phyloP scores from a whole-genome alignment of 2,797 vertebrate species.

The Paedocypris micromegethes region DNA sequence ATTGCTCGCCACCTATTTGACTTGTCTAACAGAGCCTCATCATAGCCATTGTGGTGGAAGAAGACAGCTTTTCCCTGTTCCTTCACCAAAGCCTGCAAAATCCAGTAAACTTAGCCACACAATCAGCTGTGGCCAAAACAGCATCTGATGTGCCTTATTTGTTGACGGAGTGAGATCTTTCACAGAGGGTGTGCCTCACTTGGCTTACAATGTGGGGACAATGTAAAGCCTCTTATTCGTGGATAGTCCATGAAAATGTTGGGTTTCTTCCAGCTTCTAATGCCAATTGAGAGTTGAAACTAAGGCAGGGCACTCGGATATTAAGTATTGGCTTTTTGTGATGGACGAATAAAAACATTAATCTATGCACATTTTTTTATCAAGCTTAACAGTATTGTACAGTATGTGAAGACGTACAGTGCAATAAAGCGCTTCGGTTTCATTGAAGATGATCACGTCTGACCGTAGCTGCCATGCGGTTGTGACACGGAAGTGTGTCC shows the following conservation, averaged over 20 bases:
- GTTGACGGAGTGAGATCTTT: slow-evolving; percentile 73
- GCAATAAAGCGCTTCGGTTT: neutral
- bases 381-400: too few species aligned
- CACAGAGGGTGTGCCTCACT: slow-evolving; percentile 66
- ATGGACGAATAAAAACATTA: too few species aligned
- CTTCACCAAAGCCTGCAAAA: slow-evolving; percentile 62
- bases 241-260: slow-evolving; percentile 31
- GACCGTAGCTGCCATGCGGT: slow-evolving; percentile 4
- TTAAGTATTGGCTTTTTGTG: neutral
- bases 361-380: too few species aligned
- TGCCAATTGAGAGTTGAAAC: slow-evolving; percentile 40
- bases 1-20: slow-evolving; percentile 49
- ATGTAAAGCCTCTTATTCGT: slow-evolving; percentile 50
- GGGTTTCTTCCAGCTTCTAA: slow-evolving; percentile 40
- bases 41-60: slow-evolving; percentile 18
- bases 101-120: slow-evolving; percentile 70
- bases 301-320: slow-evolving; percentile 42
- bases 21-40: slow-evolving; percentile 25
- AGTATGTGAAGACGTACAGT: too few species aligned
- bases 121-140: slow-evolving; percentile 68
- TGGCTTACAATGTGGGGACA: slow-evolving; percentile 63
- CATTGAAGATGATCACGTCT: slow-evolving; percentile 7
- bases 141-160: slow-evolving; percentile 78
- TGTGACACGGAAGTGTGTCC: slow-evolving; percentile 12
- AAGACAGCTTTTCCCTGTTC: slow-evolving; percentile 49